Conservation (phyloP, 2,797 vertebrate species). For the Anguilla marmorata region DNA sequence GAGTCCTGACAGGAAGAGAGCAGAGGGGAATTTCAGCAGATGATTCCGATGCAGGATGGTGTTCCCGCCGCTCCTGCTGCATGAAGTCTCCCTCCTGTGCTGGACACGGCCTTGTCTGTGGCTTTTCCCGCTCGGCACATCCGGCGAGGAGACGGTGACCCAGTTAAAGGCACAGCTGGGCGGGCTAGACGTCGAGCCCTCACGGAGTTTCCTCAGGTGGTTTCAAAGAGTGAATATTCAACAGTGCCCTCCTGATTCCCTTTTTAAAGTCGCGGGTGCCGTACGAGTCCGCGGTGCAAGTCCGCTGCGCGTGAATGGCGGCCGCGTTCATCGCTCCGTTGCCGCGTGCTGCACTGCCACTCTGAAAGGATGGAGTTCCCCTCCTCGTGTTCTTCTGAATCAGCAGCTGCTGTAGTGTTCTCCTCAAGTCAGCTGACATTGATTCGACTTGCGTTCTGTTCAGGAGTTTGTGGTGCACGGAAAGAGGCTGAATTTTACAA, state of each 20-base stretch:
- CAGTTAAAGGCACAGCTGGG: neutral
- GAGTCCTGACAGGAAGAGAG: neutral
- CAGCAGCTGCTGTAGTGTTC: neutral
- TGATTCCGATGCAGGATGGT: neutral
- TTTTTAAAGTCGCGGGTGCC: neutral
- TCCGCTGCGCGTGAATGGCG: neutral
- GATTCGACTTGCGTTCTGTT: neutral
- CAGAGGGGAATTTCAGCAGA: neutral
- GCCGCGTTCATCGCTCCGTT: neutral
- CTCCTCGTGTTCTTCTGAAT: neutral
- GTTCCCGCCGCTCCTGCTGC: neutral
- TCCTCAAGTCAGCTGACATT: neutral
- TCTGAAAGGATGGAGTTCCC: neutral
- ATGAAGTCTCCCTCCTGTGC: neutral
- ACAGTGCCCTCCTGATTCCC: neutral
- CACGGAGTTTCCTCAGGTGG: neutral
- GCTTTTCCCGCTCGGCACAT: slow-evolving; percentile 37
- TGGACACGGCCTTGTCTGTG: neutral
- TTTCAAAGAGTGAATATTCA: neutral
- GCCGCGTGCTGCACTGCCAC: neutral
- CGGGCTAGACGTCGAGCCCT: neutral
- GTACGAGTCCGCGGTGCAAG: neutral
- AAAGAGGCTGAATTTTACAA: too few species aligned
- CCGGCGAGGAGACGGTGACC: slow-evolving; percentile 33
- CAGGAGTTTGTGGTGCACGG: neutral